Evolutionary conservation across 2,797 vertebrate species (phyloP).

Genomic region (Clarias pachynema): DNA sequence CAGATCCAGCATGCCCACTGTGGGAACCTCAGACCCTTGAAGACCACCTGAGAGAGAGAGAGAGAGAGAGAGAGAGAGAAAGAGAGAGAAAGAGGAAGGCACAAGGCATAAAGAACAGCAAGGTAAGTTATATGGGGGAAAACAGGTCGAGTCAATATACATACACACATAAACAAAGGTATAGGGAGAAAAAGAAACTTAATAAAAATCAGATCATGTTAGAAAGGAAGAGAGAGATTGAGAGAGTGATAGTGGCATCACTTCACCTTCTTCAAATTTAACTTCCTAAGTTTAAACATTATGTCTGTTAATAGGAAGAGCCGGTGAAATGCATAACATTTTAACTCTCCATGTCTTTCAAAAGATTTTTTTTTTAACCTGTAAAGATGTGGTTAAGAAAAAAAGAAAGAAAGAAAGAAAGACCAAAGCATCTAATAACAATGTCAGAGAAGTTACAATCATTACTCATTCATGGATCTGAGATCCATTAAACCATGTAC

Average conservation of each 20-base stretch:
- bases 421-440: not conserved
- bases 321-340: not conserved
- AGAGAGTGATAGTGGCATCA: no score
- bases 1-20: constrained; percentile 90
- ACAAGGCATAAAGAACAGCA: not conserved
- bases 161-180: not conserved
- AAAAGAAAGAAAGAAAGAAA: no score
- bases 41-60: constrained; percentile 77
- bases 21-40: constrained; percentile 68
- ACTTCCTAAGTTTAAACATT: not conserved
- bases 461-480: no score
- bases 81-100: not conserved
- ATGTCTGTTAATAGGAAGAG: not conserved
- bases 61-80: not conserved
- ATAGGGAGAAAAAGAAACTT: not conserved
- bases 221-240: not conserved
- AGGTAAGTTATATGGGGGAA: not conserved
- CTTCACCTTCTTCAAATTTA: no score
- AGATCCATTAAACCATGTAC: no score
- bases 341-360: not conserved
- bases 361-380: not conserved
- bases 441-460: no score
- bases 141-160: not conserved
- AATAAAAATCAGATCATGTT: no score
- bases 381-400: not conserved